Percentiles rank a stretch among this genome's conserved stretches.
These are phyloP conservation scores for Parauchenoglanis ngamensis DNA, from an alignment of 2,797 vertebrate species.

Conservation along the genomic window DNA sequence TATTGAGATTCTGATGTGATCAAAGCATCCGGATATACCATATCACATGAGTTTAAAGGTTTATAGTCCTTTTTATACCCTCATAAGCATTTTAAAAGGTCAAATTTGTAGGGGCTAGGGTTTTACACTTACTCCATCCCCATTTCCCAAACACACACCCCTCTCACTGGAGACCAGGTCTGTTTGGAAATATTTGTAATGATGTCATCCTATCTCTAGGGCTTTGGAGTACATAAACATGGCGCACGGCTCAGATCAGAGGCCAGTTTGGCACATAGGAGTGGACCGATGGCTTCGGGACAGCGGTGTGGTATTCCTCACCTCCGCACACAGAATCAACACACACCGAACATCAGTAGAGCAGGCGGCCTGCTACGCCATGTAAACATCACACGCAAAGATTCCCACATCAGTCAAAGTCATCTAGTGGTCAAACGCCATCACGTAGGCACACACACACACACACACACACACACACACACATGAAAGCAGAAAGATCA, in stretches of 20 bases:
- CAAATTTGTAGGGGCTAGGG: neutral
- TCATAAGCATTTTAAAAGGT: neutral
- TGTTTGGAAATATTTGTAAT: conserved; percentile 67
- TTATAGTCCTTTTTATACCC: neutral
- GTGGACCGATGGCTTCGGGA: conserved; percentile 67
- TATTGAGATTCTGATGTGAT: no score
- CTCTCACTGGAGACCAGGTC: conserved; percentile 59
- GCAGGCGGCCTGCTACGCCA: conserved; percentile 43
- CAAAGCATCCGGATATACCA: neutral
- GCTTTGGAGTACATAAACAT: conserved; percentile 67
- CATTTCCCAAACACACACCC: conserved; percentile 34
- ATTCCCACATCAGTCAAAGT: conserved; percentile 49
- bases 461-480: conserved; percentile 47
- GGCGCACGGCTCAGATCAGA: conserved; percentile 60
- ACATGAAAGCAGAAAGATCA: conserved; percentile 11
- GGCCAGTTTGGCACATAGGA: conserved; percentile 47
- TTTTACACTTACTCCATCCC: conserved; percentile 28
- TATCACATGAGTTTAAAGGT: neutral
- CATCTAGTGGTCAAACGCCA: conserved; percentile 44
- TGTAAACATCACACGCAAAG: conserved; percentile 56
- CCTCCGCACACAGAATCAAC: conserved; percentile 69
- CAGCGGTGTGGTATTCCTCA: conserved; percentile 71
- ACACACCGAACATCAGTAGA: conserved; percentile 68
- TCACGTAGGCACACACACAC: conserved; percentile 47
- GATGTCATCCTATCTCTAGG: conserved; percentile 74